Conservation (phyloP, 2,888 invertebrate genomes). For the Pteria penguin region DNA sequence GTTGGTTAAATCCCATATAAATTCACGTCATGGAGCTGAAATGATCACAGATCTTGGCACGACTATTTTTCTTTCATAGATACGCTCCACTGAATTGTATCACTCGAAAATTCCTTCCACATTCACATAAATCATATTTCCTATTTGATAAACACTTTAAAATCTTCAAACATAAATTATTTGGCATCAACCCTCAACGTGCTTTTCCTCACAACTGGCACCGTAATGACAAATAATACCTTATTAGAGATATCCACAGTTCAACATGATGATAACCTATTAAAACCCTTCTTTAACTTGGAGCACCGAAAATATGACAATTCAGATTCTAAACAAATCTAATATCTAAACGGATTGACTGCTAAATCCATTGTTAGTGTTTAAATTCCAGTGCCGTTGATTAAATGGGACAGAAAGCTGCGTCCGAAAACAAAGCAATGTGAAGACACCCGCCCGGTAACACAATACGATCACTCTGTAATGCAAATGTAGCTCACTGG, state of each 20-base stretch:
- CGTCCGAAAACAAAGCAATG: not conserved
- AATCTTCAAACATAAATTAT: too few relatives aligned
- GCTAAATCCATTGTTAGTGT: not conserved
- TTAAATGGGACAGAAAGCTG: not conserved
- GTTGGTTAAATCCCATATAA: slow-evolving; percentile 1
- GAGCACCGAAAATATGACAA: not conserved
- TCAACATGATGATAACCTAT: too few relatives aligned
- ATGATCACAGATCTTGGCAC: slow-evolving; percentile 4
- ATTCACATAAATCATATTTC: too few relatives aligned
- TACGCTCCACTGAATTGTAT: too few relatives aligned
- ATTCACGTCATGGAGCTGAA: not conserved
- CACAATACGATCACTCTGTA: not conserved
- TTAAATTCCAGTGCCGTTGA: not conserved
- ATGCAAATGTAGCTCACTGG: not conserved
- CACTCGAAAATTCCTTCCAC: too few relatives aligned
- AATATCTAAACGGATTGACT: not conserved
- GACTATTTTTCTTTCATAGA: too few relatives aligned
- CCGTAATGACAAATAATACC: too few relatives aligned
- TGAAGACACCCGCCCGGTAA: not conserved
- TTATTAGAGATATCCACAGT: too few relatives aligned
- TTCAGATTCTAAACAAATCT: not conserved
- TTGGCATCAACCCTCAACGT: too few relatives aligned
- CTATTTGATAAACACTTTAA: too few relatives aligned
- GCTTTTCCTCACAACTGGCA: too few relatives aligned
- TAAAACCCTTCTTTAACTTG: too few relatives aligned